Evolutionary conservation across 2,888 invertebrate species (phyloP).

Genomic region (Mactromeris polynyma): DNA sequence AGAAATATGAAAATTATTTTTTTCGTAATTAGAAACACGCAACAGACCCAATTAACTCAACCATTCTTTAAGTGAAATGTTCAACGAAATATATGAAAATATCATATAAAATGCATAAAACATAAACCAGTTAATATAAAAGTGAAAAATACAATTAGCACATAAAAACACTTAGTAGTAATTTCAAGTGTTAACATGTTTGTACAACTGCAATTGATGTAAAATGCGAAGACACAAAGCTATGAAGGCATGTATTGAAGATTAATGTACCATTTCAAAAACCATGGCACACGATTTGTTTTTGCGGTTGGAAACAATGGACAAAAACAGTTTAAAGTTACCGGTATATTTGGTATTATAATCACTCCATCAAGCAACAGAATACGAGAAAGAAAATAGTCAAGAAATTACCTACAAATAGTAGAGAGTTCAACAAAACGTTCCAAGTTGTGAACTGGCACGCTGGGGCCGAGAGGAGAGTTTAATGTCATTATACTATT

Average conservation of each 20-base stretch:
- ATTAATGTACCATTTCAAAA: neutral
- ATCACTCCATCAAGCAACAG: no score
- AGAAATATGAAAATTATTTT: neutral
- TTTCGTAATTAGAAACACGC: slow-evolving; percentile 5
- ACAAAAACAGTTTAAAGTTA: no score
- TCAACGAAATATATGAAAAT: neutral
- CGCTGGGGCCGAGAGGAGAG: no score
- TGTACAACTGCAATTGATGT: neutral
- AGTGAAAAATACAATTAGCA: slow-evolving; percentile 10
- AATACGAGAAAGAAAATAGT: no score
- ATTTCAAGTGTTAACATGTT: slow-evolving; percentile 13
- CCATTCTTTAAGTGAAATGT: slow-evolving; percentile 9
- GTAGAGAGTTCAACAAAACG: no score
- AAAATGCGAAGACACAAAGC: neutral
- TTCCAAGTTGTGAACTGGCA: no score
- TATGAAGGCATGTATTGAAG: neutral
- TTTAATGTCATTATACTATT: no score
- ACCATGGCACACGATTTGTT: no score
- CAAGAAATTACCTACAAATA: no score
- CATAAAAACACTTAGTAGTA: neutral
- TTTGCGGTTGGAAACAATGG: no score
- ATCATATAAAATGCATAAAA: neutral
- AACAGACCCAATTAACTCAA: neutral
- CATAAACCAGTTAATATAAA: neutral
- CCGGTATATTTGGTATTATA: no score